Base-by-base conservation (phyloP, 2,888 invertebrate species). In the Trichacis sp. region DNA sequence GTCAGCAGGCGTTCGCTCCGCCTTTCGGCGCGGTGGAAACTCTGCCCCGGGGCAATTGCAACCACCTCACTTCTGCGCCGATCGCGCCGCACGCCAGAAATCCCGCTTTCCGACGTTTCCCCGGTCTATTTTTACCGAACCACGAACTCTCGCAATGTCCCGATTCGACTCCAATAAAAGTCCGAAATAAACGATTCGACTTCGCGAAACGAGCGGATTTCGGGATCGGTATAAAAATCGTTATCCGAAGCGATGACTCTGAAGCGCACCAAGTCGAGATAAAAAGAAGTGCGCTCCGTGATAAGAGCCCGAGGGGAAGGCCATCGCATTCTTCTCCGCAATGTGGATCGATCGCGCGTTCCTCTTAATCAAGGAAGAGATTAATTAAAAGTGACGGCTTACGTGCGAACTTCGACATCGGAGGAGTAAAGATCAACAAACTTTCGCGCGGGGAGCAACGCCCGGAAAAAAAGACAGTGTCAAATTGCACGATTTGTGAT, bases 61-160 rank as follows among this genome's bases (percentile, higher is more conserved):
- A 80, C 81, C 81, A 81, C 79, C 79, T 80, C 82, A 81, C 81
- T 82, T 77, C 76, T 77, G 77, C 74, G 76, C 73, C 73, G 79
- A 79, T 78, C 80, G 81, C 76, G 69, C 70, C n/a, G n/a, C n/a
- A n/a, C n/a, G n/a, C n/a, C n/a, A n/a, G n/a, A n/a, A n/a, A n/a
- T n/a, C n/a, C n/a, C n/a, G n/a, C n/a, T n/a, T n/a, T n/a, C n/a
- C n/a, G n/a, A n/a, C n/a, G n/a, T n/a, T n/a, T n/a, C n/a, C n/a
- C n/a, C n/a, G n/a, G n/a, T n/a, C n/a, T n/a, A n/a, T n/a, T n/a
- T n/a, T n/a, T n/a, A n/a, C n/a, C n/a, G n/a, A n/a, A n/a, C n/a
- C n/a, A n/a, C n/a, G n/a, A n/a, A n/a, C n/a, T n/a, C n/a, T n/a
- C n/a, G n/a, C n/a, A n/a, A n/a, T n/a, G n/a, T n/a, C n/a, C n/a